Conservation (phyloP, 2,113 vertebrate species). For the Melozone crissalis region DNA sequence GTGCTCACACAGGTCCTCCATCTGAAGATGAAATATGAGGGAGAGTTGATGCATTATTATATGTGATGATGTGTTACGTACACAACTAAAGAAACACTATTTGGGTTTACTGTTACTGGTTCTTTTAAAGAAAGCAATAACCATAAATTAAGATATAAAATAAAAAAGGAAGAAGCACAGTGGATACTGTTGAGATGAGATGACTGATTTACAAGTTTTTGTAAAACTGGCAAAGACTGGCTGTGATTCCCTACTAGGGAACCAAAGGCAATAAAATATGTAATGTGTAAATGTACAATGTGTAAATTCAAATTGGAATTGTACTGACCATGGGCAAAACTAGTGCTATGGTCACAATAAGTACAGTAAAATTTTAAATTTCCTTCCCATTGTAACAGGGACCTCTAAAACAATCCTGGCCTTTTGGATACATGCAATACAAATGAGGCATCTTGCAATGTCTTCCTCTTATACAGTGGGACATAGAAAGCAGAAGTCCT, state of each 20-base stretch:
- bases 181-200: neutral
- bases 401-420: neutral
- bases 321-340: neutral
- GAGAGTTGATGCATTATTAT: neutral
- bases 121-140: neutral
- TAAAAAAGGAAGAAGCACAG: neutral
- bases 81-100: neutral
- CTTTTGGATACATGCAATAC: neutral
- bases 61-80: neutral
- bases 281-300: neutral
- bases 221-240: neutral
- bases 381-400: neutral
- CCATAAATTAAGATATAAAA: neutral
- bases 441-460: neutral
- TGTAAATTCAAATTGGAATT: neutral
- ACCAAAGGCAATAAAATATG: neutral
- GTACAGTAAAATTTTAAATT: neutral
- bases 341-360: neutral
- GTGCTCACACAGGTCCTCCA: accelerated
- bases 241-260: neutral
- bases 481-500: neutral
- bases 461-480: neutral
- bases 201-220: neutral
- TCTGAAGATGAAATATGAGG: neutral
- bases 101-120: neutral